phyloP scores from a whole-genome alignment of 2,888 invertebrate species.

The Melieria omissa region DNA sequence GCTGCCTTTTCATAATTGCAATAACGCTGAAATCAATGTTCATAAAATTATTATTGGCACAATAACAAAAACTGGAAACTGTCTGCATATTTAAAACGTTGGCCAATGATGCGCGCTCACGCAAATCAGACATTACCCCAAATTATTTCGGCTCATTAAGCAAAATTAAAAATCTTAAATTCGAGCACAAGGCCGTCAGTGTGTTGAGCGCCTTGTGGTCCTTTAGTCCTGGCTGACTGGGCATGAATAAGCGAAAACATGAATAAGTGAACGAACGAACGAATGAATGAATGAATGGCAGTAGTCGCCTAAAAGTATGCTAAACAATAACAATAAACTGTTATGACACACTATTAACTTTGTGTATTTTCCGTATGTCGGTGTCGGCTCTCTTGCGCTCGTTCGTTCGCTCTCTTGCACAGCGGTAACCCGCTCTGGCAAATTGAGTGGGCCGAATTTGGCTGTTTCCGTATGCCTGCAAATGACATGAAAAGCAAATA shows the following conservation, averaged over 20 bases:
- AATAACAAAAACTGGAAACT: too few species aligned
- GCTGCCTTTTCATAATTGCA: too few species aligned
- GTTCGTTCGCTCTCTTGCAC: neutral
- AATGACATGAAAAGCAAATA: slow-evolving; percentile 7
- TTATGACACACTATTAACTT: slow-evolving; percentile 23
- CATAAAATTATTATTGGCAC: too few species aligned
- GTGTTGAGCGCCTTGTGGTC: too few species aligned
- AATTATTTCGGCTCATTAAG: slow-evolving; percentile 33
- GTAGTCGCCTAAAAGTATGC: slow-evolving; percentile 25
- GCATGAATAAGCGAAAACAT: neutral
- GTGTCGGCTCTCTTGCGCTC: neutral
- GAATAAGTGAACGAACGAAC: neutral
- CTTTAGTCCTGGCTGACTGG: too few species aligned
- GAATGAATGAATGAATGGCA: slow-evolving; percentile 22
- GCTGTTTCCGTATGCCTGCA: neutral
- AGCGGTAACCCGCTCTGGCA: too few species aligned
- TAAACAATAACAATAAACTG: slow-evolving; percentile 31
- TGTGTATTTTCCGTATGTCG: neutral
- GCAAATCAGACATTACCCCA: slow-evolving; percentile 33
- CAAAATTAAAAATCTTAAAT: slow-evolving; percentile 21
- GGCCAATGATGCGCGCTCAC: too few species aligned
- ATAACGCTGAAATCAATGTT: too few species aligned
- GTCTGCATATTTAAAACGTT: too few species aligned
- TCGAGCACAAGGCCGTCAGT: too few species aligned
- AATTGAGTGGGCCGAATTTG: too few species aligned